Evolutionary conservation across 2,888 invertebrate species (phyloP), one percentile per base, ranked within the genome.

Genomic region (Cosmopolites sordidus): DNA sequence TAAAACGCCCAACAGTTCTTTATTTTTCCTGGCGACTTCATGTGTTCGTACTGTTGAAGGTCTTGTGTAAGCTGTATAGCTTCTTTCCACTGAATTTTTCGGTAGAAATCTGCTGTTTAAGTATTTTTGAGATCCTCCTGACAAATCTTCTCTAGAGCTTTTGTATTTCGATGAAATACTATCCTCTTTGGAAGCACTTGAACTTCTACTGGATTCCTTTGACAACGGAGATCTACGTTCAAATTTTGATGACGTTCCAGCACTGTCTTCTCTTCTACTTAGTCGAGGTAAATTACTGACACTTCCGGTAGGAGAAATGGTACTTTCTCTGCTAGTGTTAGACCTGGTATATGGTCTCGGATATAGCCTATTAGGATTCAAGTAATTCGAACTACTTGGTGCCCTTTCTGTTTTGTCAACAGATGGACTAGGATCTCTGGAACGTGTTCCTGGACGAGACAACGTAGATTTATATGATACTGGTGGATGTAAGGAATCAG

Each of bases 401-500:
- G 77, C 77, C 50, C 64, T 67, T 42, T 69, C 69, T 3, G 65
- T 60, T 58, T 63, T 62, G 12, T 66, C 78, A 59, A 43, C 12
- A 1, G 56, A 51, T 55, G 82, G 79, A 66, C 81, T 83, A 11
- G 79, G 75, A 66, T 83, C 83, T 59, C 81, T 76, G 42, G 78
- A 76, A 58, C 71, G 67, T 48, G 73, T 68, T 15, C 44, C 39
- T 40, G 55, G 37, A 62, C 17, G 68, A 8, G 63, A 54, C 27
- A 73, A 30, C 42, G 72, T 61, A 5, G 58, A 58, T 64, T 79
- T 75, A 64, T 82, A 83, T 1, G 76, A 71, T 1, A 75, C 68
- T 12, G 74, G 74, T 16, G 76, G 74, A 66, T 76, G 75, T 48
- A 59, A 67, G 14, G 69, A 66, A 15, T 75, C 75, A 60, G 73